Base-by-base conservation (phyloP, 2,888 invertebrate species). In the Clunio marinus region DNA sequence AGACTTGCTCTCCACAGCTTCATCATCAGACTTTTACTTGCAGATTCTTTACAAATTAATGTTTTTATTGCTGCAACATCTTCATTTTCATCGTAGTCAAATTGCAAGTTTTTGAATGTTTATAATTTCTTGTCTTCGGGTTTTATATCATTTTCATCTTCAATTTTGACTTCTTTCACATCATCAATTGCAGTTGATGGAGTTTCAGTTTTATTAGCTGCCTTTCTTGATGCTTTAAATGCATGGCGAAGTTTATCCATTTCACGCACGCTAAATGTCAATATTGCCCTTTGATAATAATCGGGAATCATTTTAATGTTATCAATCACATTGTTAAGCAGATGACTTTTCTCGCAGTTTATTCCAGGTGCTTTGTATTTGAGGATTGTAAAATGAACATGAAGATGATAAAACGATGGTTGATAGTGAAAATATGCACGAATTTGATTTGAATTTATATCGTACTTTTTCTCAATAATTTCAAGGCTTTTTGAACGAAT, bases 351-450 rank as follows among this genome's bases (percentile, higher is more conserved):
- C 76, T 95, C 94, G 13, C 88, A 86, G 79, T 86, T 85, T 73
- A 90, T 90, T 28, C 96, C 89, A 57, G 91, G 89, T 0, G 89
- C 88, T 73, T 92, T 90, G 80, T 88, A 88, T 57, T 84, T 83
- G 1, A 96, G 76, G 69, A 86, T 86, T 10, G 92, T 92, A 75
- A 96, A 93, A 78, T 99, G 98, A 0, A 98, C 84, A 77, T 99
- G 98, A 0, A 99, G 81, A 76, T 98, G 96, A 79, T 96, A 97
- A 80, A 95, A 99, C 0, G 96, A 93, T 0, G 98, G 98, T 74
- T 95, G 96, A 79, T 98, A 98, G 77, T 98, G 97, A 0, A 97
- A 77, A 77, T 91, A 98, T 70, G 92, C 84, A 24, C 96, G 83
- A 25, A 97, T 77, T 75, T 92, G 87, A 3, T 85, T 83, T 15